phyloP scores from a whole-genome alignment of 2,797 vertebrate species.

The Chiloscyllium punctatum region DNA sequence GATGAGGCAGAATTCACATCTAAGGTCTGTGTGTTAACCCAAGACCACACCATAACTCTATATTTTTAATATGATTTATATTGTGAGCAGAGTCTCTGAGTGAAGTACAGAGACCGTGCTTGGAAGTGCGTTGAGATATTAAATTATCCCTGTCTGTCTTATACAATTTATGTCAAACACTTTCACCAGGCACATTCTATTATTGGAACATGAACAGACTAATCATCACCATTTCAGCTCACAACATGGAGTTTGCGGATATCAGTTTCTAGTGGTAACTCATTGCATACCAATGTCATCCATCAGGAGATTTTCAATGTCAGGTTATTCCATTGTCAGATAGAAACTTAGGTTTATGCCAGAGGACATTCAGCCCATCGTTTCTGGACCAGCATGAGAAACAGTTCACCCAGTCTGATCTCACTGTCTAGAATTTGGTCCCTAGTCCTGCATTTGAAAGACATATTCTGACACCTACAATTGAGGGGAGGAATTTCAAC shows the following conservation, averaged over 20 bases:
- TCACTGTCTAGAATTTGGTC: too few relatives aligned
- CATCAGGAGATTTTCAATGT: too few relatives aligned
- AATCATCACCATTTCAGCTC: not conserved
- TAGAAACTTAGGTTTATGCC: too few relatives aligned
- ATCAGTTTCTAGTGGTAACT: not conserved
- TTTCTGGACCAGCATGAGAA: too few relatives aligned
- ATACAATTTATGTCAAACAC: not conserved
- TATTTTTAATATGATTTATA: not conserved
- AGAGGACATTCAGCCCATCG: too few relatives aligned
- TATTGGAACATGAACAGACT: not conserved
- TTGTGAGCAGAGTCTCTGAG: not conserved
- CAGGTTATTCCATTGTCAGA: too few relatives aligned
- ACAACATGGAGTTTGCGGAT: not conserved
- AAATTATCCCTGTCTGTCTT: not conserved
- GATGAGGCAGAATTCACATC: not conserved
- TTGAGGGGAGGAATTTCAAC: too few relatives aligned
- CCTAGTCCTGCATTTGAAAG: too few relatives aligned
- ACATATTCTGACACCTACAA: too few relatives aligned
- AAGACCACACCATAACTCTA: not conserved
- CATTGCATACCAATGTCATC: not conserved
- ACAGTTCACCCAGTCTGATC: too few relatives aligned
- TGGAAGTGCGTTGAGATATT: not conserved
- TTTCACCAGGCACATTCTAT: not conserved
- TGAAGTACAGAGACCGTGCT: not conserved
- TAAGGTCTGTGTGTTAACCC: not conserved